Evolutionary conservation across 1,140 invertebrate genomes (phyloP).

Genomic region (Danaus melanippus): DNA sequence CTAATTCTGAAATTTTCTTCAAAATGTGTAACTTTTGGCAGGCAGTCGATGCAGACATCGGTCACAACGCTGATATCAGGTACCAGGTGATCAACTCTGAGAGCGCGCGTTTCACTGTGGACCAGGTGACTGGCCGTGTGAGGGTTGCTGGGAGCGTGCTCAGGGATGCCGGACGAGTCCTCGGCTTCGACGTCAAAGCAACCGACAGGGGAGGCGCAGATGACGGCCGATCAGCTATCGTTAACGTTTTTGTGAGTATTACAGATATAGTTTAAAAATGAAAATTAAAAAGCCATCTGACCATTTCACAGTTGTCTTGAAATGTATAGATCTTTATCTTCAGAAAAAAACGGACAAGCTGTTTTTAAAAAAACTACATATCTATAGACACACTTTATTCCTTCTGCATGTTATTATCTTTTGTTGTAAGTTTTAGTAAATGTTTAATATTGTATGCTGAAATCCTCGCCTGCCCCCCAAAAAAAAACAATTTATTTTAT

Average conservation of each 20-base stretch:
- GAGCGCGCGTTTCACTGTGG: constrained; percentile 80
- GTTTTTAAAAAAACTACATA: no score
- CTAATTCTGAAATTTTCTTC: no score
- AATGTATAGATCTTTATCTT: no score
- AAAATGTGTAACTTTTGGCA: constrained; percentile 36
- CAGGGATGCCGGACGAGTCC: constrained; percentile 80
- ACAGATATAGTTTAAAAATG: background rate
- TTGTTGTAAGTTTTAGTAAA: no score
- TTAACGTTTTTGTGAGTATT: constrained; percentile 85
- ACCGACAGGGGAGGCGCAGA: constrained; percentile 84
- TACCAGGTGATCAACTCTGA: constrained; percentile 85
- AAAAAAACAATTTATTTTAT: no score
- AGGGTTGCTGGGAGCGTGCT: constrained; percentile 78
- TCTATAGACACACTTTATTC: no score
- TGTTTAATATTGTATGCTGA: no score
- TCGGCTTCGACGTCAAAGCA: constrained; percentile 90
- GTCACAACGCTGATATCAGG: constrained; percentile 83
- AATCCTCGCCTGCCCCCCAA: no score
- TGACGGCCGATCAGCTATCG: constrained; percentile 84
- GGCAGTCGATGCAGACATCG: constrained; percentile 82
- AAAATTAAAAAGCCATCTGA: background rate
- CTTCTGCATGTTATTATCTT: no score
- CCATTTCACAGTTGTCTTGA: no score
- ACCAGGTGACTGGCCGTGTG: constrained; percentile 81
- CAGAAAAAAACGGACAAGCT: no score